phyloP scores from a whole-genome alignment of 2,888 invertebrate species.

The Artemia sinica region DNA sequence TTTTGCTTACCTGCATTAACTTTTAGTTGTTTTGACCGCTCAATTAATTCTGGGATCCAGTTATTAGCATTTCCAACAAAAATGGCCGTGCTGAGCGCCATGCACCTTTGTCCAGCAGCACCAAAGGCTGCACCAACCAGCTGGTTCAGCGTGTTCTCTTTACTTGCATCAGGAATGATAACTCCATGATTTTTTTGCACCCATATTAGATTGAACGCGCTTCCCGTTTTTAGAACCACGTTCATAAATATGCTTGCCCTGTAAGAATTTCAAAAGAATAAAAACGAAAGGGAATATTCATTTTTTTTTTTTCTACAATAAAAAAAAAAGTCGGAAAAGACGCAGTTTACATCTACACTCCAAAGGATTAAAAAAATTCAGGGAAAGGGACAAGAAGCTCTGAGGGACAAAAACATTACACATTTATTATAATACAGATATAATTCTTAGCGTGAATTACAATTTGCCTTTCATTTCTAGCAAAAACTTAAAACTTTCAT shows the following conservation, averaged over 20 bases:
- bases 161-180: constrained; percentile 90
- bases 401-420: too few species aligned
- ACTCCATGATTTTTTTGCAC: constrained; percentile 97
- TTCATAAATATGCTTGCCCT: constrained; percentile 84
- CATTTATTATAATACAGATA: too few species aligned
- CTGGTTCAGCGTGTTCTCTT: constrained; percentile 84
- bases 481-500: too few species aligned
- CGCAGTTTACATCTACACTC: too few species aligned
- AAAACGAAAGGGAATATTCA: too few species aligned
- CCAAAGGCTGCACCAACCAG: constrained; percentile 87
- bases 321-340: too few species aligned
- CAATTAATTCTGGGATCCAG: constrained; percentile 84
- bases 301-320: too few species aligned
- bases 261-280: constrained; percentile 23
- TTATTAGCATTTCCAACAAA: constrained; percentile 77
- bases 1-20: constrained; percentile 55
- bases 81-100: constrained; percentile 89
- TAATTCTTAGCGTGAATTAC: too few species aligned
- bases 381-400: too few species aligned
- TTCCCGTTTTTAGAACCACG: constrained; percentile 79
- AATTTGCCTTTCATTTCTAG: too few species aligned
- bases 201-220: constrained; percentile 95
- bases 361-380: too few species aligned
- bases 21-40: constrained; percentile 59
- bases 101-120: constrained; percentile 96